Base-by-base conservation (phyloP, 1,140 invertebrate genomes). In the Drosophila nigrodunni region DNA sequence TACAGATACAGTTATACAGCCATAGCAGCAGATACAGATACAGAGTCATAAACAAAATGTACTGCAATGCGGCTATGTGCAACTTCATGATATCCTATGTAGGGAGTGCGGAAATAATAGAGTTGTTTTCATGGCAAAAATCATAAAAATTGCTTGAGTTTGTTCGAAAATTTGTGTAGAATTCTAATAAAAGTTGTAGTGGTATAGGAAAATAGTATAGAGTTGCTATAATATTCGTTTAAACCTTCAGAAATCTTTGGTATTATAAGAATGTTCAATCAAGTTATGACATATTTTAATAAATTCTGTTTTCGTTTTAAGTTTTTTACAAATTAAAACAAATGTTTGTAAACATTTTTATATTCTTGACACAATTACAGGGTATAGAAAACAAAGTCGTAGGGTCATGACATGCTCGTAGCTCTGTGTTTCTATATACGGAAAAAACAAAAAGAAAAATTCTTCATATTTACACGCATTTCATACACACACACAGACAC, bases 391-490 rank as follows among this genome's bases (percentile, higher is more conserved):
- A 35, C n/a, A 11, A 44, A 59, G 25, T 30, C 34, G 35, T 39
- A 44, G 47, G 66, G 21, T 72, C 68, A 43, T 65, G 43, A 58
- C 35, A 74, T 61, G 35, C 15, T 54, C 57, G 50, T 61, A 74
- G 69, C 65, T 66, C 64, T 60, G 50, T 30, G 50, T 74, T 50
- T 64, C 61, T 76, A 52, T 78, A 66, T 70, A 61, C 13, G 3
- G 55, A 79, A 87, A 82, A 87, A 88, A 88, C 25, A 30, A 30
- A 30, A 30, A 2, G 25, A 30, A 5, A 30, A 30, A 30, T 30
- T 75, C 77, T 83, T 83, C 83, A 74, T 88, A 88, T 88, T 88
- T 88, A 89, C 83, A 82, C 79, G 76, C 78, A 82, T 67, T 65
- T 60, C 68, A 73, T 69, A 72, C 73, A 67, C 77, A 67, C 77